Percentiles rank a stretch among this genome's conserved stretches.
These are phyloP conservation scores for Capricornis sumatraensis DNA, from an alignment of 2,113 vertebrate genomes.

Conservation along the genomic window DNA sequence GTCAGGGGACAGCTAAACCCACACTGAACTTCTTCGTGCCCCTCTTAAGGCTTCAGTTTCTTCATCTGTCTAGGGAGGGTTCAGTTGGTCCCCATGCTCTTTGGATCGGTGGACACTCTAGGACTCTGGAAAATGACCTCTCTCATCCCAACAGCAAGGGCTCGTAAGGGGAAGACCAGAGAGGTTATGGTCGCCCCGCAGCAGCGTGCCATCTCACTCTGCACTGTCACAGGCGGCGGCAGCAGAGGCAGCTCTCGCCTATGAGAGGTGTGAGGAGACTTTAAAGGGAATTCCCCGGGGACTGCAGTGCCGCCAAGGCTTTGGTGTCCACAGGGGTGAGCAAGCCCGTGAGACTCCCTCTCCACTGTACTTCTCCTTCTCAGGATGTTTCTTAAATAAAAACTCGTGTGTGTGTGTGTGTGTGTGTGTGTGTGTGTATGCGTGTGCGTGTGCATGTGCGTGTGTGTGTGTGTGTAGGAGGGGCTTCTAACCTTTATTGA, in stretches of 20 bases:
- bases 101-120: not conserved
- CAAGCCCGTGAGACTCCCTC: not conserved
- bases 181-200: not conserved
- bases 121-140: not conserved
- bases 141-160: not conserved
- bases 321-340: not conserved
- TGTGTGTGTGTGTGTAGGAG: no score
- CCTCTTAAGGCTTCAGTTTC: not conserved
- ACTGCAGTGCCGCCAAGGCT: not conserved
- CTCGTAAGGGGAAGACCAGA: not conserved
- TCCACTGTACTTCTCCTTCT: not conserved
- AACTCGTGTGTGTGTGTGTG: no score
- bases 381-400: not conserved
- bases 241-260: not conserved
- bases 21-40: not conserved
- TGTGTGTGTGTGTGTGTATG: no score
- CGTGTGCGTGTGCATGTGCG: no score
- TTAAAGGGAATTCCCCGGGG: not conserved
- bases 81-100: not conserved
- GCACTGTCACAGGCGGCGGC: not conserved
- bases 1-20: not conserved
- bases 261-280: not conserved
- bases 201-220: rapidly evolving
- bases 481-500: not conserved
- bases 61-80: no score